phyloP scores from a whole-genome alignment of 2,888 invertebrate species.

The Chaitophorus viminalis region DNA sequence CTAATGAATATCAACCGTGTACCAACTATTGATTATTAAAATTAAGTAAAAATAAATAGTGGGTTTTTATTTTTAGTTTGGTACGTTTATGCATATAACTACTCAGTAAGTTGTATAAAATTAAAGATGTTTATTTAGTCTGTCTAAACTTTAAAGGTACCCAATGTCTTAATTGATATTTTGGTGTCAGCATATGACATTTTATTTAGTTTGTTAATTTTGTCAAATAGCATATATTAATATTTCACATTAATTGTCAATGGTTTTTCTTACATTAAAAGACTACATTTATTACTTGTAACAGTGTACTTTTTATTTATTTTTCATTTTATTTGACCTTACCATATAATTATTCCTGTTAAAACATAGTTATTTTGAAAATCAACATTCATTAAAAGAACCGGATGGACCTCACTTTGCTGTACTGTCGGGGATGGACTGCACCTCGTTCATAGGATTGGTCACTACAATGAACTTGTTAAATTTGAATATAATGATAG shows the following conservation, averaged over 20 bases:
- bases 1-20: slow-evolving; percentile 39
- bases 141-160: not conserved
- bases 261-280: slow-evolving; percentile 50
- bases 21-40: slow-evolving; percentile 52
- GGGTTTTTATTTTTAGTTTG: slow-evolving; percentile 52
- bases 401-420: no score
- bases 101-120: slow-evolving; percentile 31
- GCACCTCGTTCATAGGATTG: no score
- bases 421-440: no score
- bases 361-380: not conserved
- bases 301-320: not conserved
- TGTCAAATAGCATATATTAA: slow-evolving; percentile 43
- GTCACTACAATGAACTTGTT: no score
- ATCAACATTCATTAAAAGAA: no score
- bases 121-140: slow-evolving; percentile 36
- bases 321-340: not conserved
- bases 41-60: slow-evolving; percentile 26
- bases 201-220: slow-evolving; percentile 42
- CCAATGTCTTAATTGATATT: slow-evolving; percentile 29
- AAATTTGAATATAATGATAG: no score
- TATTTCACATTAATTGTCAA: slow-evolving; percentile 32
- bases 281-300: slow-evolving; percentile 45
- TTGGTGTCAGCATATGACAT: slow-evolving; percentile 40
- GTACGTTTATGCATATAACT: slow-evolving; percentile 35
- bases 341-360: not conserved